Base-by-base conservation (phyloP, 1,140 invertebrate genomes). In the Leptopilina boulardi region DNA sequence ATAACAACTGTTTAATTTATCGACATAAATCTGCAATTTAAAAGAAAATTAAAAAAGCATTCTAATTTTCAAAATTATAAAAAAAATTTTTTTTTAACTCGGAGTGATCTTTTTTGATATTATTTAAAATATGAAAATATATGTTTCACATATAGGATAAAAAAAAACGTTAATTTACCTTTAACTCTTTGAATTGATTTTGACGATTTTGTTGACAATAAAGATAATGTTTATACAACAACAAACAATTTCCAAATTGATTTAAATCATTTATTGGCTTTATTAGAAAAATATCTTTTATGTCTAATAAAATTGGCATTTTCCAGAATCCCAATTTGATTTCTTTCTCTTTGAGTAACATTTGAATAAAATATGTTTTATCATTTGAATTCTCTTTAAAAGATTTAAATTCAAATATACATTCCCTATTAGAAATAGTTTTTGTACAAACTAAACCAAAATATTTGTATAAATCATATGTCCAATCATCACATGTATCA, bases 251-350 rank as follows among this genome's bases (percentile, higher is more conserved):
- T 34, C 70, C 72, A 18, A 82, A 3, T 9, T 80, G 72, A 3
- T n/a, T 71, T 30, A 70, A n/a, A 56, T 74, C 21, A 5, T 76
- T 54, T 4, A 82, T 42, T 8, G 78, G 73, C 70, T 21, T 42
- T 56, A 44, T 23, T n/a, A n/a, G 59, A 21, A 81, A 30, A 51
- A 81, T 77, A 11, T 75, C 56, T 10, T 70, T 18, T 6, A 82
- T 11, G 21, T 82, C 56, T 3, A 77, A n/a, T 15, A 74, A 82
- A 11, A 73, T 10, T 21, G 80, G 80, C 34, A 82, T 72, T 15
- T 44, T 51, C 75, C 77, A 77, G 71, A 72, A 74, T 54, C 78
- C 78, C 30, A 81, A 21, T 70, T 81, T 80, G 13, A 8, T 10
- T 21, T 10, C 21, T 8, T 71, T 18, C 10, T 73, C n/a, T 19